Evolutionary conservation across 1,140 invertebrate genomes (phyloP), one percentile per base, ranked within the genome.

Genomic region (Platorchestia sp.): DNA sequence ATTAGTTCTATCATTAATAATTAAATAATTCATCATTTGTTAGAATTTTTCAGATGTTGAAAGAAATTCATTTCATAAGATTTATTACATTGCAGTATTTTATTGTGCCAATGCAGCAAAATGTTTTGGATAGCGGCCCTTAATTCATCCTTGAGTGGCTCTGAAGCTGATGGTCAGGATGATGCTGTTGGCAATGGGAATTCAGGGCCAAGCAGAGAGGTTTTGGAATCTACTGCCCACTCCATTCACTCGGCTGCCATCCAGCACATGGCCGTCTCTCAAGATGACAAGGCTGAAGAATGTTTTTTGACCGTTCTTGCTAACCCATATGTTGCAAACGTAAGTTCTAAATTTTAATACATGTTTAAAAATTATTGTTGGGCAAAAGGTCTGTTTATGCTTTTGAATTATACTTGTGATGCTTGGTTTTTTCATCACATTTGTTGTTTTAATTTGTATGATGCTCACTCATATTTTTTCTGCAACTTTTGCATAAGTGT

Each of bases 71-170:
- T 51, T 6, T 51, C 6, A 51, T 7, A 51, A 51, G 47, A 7
- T 6, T 51, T 7, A 51, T 51, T 51, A 19, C 19, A 51, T 6
- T 6, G 19, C 47, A 22, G 27, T 75, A 22, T 75, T 36, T 36
- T 3, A 22, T 75, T 3, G 27, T 36, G 36, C 36, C 59, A 75
- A 75, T 3, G 27, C 36, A 75, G 59, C 14, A 75, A 3, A 75
- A 96, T 96, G 96, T 96, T 95, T 40, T 95, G 96, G n/a, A 96
- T 96, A 19, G 95, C 96, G 41, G 96, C 96, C 10, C 91, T 96
- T 27, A 96, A 96, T 47, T 95, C 96, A 44, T 96, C 86, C 89
- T 95, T 93, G 16, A 41, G 95, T 53, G 95, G 95, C 42, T 93
- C 91, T 44, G 91, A 93, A 41, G 91, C 91, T 45, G 91, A 45